These are phyloP conservation scores for Antennarius maculatus DNA, from an alignment of 2,797 vertebrate species.

Conservation along the genomic window DNA sequence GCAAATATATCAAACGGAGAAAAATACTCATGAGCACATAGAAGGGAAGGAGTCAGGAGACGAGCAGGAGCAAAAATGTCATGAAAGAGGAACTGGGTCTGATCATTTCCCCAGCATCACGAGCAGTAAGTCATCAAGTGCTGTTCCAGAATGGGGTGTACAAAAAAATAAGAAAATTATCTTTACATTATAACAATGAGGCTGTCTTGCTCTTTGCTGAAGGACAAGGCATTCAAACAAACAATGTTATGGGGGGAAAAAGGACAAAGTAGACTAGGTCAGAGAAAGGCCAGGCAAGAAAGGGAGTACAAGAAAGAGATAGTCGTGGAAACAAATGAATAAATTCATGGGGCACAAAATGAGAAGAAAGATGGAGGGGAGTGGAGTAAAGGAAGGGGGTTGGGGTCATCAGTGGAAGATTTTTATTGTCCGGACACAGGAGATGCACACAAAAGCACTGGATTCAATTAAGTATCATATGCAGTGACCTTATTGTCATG, in stretches of 20 bases:
- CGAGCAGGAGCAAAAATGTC: not conserved
- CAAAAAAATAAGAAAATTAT: conserved; percentile 45
- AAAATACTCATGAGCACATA: conserved; percentile 19
- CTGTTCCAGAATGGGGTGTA: conserved; percentile 60
- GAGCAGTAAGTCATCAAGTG: conserved; percentile 65
- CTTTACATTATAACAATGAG: conserved; percentile 56
- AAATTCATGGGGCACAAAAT: conserved; percentile 83
- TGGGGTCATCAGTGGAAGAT: conserved; percentile 87
- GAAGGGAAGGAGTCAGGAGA: conserved; percentile 24
- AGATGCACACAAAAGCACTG: conserved; percentile 95
- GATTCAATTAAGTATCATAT: conserved; percentile 99
- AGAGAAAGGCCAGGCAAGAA: conserved; percentile 63
- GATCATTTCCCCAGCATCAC: conserved; percentile 66
- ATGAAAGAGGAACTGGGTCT: conserved; percentile 31
- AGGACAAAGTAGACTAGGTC: conserved; percentile 64
- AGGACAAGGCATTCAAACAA: conserved; percentile 61
- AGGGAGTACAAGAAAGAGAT: conserved; percentile 63
- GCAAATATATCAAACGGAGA: conserved; percentile 67
- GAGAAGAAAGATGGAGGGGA: conserved; percentile 74
- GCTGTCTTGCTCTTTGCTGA: conserved; percentile 52
- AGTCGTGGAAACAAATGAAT: conserved; percentile 83
- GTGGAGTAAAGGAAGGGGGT: conserved; percentile 64
- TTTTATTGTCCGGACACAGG: conserved; percentile 93
- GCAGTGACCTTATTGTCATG: conserved; percentile 99
- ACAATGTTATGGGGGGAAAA: conserved; percentile 43